Conservation (phyloP, 2,113 vertebrate species). For the Lycocorax pyrrhopterus region DNA sequence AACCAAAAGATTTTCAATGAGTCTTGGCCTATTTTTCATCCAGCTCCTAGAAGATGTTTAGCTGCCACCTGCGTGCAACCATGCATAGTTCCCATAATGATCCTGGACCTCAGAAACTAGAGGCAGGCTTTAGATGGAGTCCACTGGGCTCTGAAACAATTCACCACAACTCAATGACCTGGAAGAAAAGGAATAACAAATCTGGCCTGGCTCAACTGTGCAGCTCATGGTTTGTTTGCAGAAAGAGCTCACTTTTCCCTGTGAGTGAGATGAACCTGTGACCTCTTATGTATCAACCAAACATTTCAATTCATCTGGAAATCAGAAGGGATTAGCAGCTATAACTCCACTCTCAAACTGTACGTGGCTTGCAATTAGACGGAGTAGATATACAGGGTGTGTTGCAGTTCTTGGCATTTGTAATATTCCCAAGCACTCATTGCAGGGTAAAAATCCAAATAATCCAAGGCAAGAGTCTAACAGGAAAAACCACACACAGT, state of each 20-base stretch:
- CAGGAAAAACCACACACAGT: rapidly evolving
- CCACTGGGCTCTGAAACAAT: not conserved
- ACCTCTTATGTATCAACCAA: rapidly evolving
- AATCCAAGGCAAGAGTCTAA: not conserved
- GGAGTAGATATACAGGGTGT: not conserved
- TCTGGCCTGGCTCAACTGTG: not conserved
- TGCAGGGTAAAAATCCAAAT: not conserved
- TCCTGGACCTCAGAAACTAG: not conserved
- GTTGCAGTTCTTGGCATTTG: not conserved
- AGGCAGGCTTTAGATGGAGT: not conserved
- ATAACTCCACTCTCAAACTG: not conserved
- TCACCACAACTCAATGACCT: not conserved
- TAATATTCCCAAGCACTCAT: not conserved
- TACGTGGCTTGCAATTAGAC: not conserved
- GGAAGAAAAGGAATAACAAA: not conserved
- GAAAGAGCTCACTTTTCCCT: not conserved
- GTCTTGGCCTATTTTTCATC: not conserved
- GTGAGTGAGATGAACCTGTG: not conserved
- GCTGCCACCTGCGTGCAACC: not conserved
- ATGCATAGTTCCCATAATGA: not conserved
- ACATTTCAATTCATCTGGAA: slow-evolving; percentile 1
- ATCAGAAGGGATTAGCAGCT: not conserved
- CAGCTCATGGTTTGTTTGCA: not conserved
- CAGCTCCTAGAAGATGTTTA: not conserved
- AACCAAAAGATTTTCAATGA: not conserved